phyloP scores from a whole-genome alignment of 2,797 vertebrate genomes.

The Neosilurus mollespiculum region DNA sequence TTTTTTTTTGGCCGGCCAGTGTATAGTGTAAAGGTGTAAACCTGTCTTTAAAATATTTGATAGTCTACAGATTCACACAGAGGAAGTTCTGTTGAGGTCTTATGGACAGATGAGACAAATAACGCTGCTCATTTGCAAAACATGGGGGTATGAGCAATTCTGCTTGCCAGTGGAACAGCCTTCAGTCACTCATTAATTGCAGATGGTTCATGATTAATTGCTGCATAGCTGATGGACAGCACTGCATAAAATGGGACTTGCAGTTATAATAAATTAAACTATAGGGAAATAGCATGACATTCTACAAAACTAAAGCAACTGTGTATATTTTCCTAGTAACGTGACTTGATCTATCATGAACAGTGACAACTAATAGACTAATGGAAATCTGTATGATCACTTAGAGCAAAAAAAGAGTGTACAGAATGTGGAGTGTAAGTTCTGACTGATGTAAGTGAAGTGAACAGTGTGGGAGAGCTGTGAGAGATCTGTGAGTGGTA shows the following conservation, averaged over 20 bases:
- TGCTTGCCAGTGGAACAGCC: neutral
- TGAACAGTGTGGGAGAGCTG: neutral
- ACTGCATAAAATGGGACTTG: neutral
- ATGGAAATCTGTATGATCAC: neutral
- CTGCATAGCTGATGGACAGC: neutral
- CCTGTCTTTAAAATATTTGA: neutral
- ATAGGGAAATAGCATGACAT: neutral
- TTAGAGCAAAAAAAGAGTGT: neutral
- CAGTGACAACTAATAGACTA: neutral
- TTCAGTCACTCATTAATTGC: slow-evolving; percentile 10
- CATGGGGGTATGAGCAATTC: neutral
- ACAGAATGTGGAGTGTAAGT: neutral
- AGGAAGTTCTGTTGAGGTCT: neutral
- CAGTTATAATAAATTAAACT: slow-evolving; percentile 11
- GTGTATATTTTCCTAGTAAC: neutral
- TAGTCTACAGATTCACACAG: neutral
- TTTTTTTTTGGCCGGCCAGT: no score
- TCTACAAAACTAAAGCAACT: neutral
- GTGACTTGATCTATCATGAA: neutral
- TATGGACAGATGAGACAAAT: neutral
- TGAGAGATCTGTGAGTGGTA: neutral
- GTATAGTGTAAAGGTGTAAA: no score
- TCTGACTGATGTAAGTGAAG: slow-evolving; percentile 3
- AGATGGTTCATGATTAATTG: slow-evolving; percentile 8
- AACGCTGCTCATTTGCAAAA: neutral